These are phyloP conservation scores for Harpalus rubripes DNA, from an alignment of 2,888 invertebrate genomes.

Conservation along the genomic window DNA sequence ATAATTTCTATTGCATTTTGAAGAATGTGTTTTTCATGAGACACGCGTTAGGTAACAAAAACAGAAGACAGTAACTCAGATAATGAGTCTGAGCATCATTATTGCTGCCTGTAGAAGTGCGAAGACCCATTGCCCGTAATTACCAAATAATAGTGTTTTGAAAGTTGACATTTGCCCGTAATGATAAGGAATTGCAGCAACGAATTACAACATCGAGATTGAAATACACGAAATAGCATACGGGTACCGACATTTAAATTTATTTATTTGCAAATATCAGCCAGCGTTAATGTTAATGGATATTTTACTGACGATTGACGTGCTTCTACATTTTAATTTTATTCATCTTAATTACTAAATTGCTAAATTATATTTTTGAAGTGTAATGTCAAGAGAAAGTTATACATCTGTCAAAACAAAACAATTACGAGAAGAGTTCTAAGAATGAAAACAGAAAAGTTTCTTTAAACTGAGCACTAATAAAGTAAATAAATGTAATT, in stretches of 20 bases:
- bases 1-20: neutral
- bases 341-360: conserved; percentile 38
- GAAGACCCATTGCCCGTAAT: conserved; percentile 43
- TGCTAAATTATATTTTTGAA: conserved; percentile 18
- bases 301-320: neutral
- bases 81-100: conserved; percentile 38
- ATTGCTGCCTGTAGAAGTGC: conserved; percentile 6
- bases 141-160: conserved; percentile 58
- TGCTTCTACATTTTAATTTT: conserved; percentile 22
- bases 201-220: conserved; percentile 11
- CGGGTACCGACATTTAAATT: conserved; percentile 60
- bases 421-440: conserved; percentile 35
- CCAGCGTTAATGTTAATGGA: conserved; percentile 12
- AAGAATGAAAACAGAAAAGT: conserved; percentile 23
- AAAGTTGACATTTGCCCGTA: conserved; percentile 61
- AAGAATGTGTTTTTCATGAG: neutral
- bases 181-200: conserved; percentile 55
- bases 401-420: conserved; percentile 48
- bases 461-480: neutral
- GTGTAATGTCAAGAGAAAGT: conserved; percentile 37
- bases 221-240: conserved; percentile 44
- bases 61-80: conserved; percentile 34
- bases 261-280: conserved; percentile 19
- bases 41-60: conserved; percentile 17
- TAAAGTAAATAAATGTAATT: conserved; percentile 2